Base-by-base conservation (phyloP, 2,888 invertebrate species). In the Spodoptera picta region DNA sequence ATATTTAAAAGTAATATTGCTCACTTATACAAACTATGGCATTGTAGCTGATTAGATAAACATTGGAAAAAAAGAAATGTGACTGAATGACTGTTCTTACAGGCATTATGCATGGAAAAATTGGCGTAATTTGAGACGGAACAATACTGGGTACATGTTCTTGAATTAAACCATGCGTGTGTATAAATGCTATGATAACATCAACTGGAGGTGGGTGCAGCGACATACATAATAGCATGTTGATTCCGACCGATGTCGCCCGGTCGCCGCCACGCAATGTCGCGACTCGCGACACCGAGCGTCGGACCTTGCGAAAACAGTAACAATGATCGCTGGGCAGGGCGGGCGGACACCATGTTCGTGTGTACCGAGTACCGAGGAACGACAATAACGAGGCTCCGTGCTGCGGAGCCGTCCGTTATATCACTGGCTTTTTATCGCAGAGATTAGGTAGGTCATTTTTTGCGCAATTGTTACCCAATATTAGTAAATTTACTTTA, bases 121-220 rank as follows among this genome's bases (percentile, higher is more conserved):
- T 61, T 73, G 24, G 49, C 47, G 52, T 67, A 60, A 78, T 67
- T 60, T 19, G 48, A 56, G 54, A 46, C 49, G 49, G 63, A 65
- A 78, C 63, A 78, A 75, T 72, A 67, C 54, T 42, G 12, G 47
- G 48, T 55, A 65, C 27, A 59, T 27, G 49, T 50, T 69, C 48
- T 59, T 61, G 58, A 50, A 53, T 24, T 52, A 55, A 60, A 65
- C 57, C 59, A 63, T 68, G 67, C 61, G 69, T 65, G 65, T 69
- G 63, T 75, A 69, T 66, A 66, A 73, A 54, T 57, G 61, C 31
- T 55, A 36, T 60, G 84, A 84, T 84, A 81, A 75, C 75, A 84
- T 84, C 81, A 63, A 69, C 65, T 63, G 77, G 77, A 77, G 74
- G 81, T 84, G 81, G 87, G 87, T 80, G 87, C 85, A 86, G 87